These are phyloP conservation scores for Eriocheir sinensis DNA, from an alignment of 1,140 invertebrate genomes.

Conservation along the genomic window DNA sequence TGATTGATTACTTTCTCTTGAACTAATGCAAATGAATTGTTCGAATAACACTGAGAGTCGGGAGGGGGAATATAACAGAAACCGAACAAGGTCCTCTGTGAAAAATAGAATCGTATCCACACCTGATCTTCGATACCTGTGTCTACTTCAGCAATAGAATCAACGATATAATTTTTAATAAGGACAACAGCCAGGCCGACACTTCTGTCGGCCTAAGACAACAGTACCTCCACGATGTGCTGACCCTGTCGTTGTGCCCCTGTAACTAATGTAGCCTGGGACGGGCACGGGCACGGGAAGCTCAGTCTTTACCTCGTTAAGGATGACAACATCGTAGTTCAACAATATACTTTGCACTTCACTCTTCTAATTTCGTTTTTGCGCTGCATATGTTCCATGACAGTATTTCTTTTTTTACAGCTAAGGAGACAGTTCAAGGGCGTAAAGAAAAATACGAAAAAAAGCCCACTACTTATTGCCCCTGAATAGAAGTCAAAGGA, in stretches of 20 bases:
- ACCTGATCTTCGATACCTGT: constrained; percentile 27
- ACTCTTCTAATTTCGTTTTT: not conserved
- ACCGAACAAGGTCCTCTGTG: not conserved
- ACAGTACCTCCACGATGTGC: no score
- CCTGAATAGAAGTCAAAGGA: no score
- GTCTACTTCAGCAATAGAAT: not conserved
- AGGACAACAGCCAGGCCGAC: no score
- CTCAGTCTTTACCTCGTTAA: not conserved
- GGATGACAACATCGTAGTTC: not conserved
- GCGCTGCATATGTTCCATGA: constrained; percentile 25
- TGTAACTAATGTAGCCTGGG: no score
- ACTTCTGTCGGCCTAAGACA: no score
- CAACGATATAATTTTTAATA: no score
- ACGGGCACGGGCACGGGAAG: no score
- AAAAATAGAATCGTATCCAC: not conserved
- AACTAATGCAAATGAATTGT: not conserved
- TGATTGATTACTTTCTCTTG: constrained; percentile 12
- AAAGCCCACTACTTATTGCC: no score
- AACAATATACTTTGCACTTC: not conserved
- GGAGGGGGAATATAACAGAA: not conserved
- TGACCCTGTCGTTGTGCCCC: no score
- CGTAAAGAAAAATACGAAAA: no score
- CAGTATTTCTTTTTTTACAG: no score
- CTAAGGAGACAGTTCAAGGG: no score
- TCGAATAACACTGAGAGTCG: not conserved